A percentile compares a stretch with the other conserved stretches of the same genome.
These are phyloP conservation scores for Muricea muricata DNA, from an alignment of 92 coral and sea anemone species.

Conservation along the genomic window DNA sequence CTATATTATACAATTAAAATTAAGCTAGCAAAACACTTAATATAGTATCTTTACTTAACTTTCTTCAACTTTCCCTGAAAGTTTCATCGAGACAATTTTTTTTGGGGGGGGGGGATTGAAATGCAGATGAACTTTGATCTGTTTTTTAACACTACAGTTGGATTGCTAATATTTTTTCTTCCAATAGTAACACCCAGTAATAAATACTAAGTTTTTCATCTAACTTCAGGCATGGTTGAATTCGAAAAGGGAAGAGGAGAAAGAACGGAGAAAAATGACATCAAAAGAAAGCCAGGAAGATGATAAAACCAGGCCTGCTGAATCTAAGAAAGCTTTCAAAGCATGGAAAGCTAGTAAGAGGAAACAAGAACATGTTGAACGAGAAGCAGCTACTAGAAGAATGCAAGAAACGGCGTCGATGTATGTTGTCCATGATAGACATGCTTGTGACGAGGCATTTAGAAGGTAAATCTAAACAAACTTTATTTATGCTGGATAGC, in stretches of 20 bases:
- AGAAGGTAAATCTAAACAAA: conserved; percentile 65
- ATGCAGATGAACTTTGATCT: no score
- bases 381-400: conserved; percentile 73
- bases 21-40: no score
- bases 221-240: conserved; percentile 86
- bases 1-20: no score
- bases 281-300: conserved; percentile 45
- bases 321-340: conserved; percentile 75
- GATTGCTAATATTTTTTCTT: no score
- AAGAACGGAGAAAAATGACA: conserved; percentile 62
- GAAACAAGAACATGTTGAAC: conserved; percentile 68
- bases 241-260: conserved; percentile 81
- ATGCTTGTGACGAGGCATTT: conserved; percentile 93
- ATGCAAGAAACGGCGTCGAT: conserved; percentile 85
- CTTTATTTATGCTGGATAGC: background rate
- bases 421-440: conserved; percentile 86
- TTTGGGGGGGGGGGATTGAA: no score
- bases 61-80: no score
- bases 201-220: background rate
- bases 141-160: no score
- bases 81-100: no score
- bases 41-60: no score
- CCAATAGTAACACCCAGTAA: no score
- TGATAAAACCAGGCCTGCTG: conserved; percentile 47
- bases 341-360: conserved; percentile 80